phyloP scores from a whole-genome alignment of 2,113 vertebrate genomes.

The Petrocephalus microphthalmus region DNA sequence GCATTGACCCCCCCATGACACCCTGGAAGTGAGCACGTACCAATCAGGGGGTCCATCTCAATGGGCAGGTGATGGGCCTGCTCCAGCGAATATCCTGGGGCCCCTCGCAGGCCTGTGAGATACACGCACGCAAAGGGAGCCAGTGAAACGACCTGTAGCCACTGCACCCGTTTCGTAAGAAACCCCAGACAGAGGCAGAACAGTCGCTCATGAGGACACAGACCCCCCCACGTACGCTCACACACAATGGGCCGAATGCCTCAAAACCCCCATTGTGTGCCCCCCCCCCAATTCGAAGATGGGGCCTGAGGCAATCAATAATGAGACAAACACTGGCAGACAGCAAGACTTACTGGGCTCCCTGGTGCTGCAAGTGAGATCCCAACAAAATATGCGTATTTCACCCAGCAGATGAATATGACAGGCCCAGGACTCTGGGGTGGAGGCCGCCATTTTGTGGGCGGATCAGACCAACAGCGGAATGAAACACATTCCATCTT shows the following conservation, averaged over 20 bases:
- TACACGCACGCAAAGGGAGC: slow-evolving; percentile 23
- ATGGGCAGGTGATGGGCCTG: slow-evolving; percentile 96
- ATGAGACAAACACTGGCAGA: neutral
- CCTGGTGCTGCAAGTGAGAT: neutral
- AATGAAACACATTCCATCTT: neutral
- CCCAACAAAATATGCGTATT: neutral
- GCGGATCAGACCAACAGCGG: slow-evolving; percentile 10
- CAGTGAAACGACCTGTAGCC: slow-evolving; percentile 9
- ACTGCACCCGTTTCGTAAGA: neutral
- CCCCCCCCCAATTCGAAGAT: neutral
- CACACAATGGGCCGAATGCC: neutral
- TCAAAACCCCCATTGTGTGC: neutral
- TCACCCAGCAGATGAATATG: neutral
- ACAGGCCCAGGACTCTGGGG: slow-evolving; percentile 32
- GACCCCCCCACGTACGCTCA: slow-evolving; percentile 7
- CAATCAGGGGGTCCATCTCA: slow-evolving; percentile 94
- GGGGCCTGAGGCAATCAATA: neutral
- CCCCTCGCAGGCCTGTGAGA: slow-evolving; percentile 80
- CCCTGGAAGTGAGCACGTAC: slow-evolving; percentile 57
- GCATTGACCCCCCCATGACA: neutral
- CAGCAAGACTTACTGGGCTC: neutral
- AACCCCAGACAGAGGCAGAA: neutral
- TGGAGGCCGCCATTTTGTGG: slow-evolving; percentile 30
- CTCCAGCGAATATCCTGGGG: slow-evolving; percentile 93
- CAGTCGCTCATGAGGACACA: slow-evolving; percentile 2